Conservation (phyloP, 2,888 invertebrate genomes). For the Xestobium rufovillosum region DNA sequence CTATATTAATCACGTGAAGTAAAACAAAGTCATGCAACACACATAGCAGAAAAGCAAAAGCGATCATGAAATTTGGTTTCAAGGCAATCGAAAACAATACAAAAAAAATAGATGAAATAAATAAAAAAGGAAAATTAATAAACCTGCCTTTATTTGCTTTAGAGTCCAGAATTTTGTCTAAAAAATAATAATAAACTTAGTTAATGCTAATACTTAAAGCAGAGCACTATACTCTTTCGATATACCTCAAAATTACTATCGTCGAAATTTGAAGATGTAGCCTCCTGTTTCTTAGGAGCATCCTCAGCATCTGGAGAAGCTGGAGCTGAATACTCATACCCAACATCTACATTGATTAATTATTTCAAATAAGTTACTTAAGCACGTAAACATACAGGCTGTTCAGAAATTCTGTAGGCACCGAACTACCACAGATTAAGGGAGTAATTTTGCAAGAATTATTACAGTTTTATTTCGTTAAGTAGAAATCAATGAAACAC, state of each 20-base stretch:
- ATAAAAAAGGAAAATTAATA: constrained; percentile 36
- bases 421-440: too few relatives aligned
- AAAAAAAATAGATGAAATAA: constrained; percentile 23
- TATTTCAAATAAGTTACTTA: constrained; percentile 35
- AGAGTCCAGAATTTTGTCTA: constrained; percentile 53
- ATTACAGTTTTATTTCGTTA: too few relatives aligned
- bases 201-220: constrained; percentile 8
- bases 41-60: constrained; percentile 14
- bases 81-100: too few relatives aligned
- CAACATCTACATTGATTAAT: constrained; percentile 35
- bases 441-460: too few relatives aligned
- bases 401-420: neutral
- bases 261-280: neutral
- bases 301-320: constrained; percentile 36
- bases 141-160: constrained; percentile 56
- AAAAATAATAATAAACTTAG: constrained; percentile 42
- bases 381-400: constrained; percentile 1
- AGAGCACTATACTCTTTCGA: neutral
- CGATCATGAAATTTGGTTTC: constrained; percentile 8
- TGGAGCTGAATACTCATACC: constrained; percentile 48
- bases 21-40: too few relatives aligned
- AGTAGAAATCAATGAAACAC: too few relatives aligned
- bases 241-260: neutral
- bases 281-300: constrained; percentile 26
- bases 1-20: too few relatives aligned